These are phyloP conservation scores for Trinorchestia longiramus DNA, from an alignment of 1,140 invertebrate genomes.

Conservation along the genomic window DNA sequence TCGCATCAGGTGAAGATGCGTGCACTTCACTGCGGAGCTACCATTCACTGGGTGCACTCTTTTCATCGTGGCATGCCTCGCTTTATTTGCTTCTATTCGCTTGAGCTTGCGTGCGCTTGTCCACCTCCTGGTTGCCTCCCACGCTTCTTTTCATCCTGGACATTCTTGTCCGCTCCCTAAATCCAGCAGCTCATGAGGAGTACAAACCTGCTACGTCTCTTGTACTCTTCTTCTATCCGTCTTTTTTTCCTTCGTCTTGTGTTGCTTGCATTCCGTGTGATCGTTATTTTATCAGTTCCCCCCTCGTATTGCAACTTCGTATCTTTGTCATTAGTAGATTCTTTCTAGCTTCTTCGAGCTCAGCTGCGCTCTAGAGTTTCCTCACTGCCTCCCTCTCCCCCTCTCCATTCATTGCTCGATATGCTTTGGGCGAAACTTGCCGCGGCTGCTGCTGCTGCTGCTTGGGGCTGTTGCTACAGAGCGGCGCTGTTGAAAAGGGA, in stretches of 20 bases:
- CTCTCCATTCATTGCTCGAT: slow-evolving; percentile 43
- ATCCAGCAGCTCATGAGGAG: neutral
- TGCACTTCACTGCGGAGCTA: neutral
- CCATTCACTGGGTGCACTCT: neutral
- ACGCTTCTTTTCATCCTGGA: slow-evolving; percentile 22
- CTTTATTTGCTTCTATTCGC: neutral
- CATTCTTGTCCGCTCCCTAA: slow-evolving; percentile 28
- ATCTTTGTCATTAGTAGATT: slow-evolving; percentile 15
- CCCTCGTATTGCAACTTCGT: neutral
- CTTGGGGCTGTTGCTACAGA: slow-evolving; percentile 50
- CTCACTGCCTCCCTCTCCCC: neutral
- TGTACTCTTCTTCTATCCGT: neutral
- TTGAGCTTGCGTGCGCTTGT: neutral
- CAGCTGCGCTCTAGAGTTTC: slow-evolving; percentile 14
- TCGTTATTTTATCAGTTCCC: neutral
- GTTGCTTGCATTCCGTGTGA: neutral
- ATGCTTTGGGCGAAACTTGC: slow-evolving; percentile 52
- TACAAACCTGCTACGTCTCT: neutral
- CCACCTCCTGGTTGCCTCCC: slow-evolving; percentile 4
- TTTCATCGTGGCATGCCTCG: neutral
- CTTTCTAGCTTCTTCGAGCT: neutral
- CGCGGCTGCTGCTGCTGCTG: slow-evolving; percentile 34
- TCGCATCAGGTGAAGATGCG: neutral
- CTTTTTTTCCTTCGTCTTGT: neutral
- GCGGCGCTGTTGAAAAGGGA: slow-evolving; percentile 39